Base-by-base conservation (phyloP, 53 echinoderm and acorn worm genomes). In the Stichopus horrens region DNA sequence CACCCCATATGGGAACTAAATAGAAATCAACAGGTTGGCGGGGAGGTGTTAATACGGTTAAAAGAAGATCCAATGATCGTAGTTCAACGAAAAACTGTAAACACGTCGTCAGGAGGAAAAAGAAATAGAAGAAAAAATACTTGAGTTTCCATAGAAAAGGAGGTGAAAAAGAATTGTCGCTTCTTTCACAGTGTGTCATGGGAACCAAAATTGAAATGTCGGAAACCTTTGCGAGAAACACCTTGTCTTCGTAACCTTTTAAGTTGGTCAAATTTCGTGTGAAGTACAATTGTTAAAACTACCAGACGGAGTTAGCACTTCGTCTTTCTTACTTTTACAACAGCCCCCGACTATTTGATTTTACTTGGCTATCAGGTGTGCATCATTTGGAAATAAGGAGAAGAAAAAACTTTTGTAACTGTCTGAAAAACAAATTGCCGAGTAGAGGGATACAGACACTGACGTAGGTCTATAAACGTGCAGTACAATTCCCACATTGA, bases 11-110 rank as follows among this genome's bases (percentile, higher is more conserved):
- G 52, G 37, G 37, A 37, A 78, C 78, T 7, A 78, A 4, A 78
- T 54, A 37, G 78, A 78, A 78, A 79, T 79, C 79, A 79, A 79
- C 79, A 79, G 79, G 53, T 79, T 79, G 10, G 37, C 37, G 10
- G 7, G 52, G 19, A 54, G 20, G 53, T 79, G 79, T 13, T 79
- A 79, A 77, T 77, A 77, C 77, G 54, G 77, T 53, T 77, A 52
- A 52, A 52, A 37, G 77, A 77, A 77, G 54, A 16, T 52, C 9
- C 53, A 8, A 37, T 37, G 37, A 37, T 63, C 10, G 11, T 5
- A 63, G 63, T 63, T 63, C 63, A 63, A 10, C 63, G 63, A 16
- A 8, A 63, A 63, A 16, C 16, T 13, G 10, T 13, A 63, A 13
- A 63, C 63, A 63, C 63, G 16, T 16, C 10, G 16, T 63, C 10